A percentile compares a stretch with the other conserved stretches of the same genome.
Evolutionary conservation across 2,113 vertebrate species (phyloP).

Genomic region (Tretioscincus oriximinensis): DNA sequence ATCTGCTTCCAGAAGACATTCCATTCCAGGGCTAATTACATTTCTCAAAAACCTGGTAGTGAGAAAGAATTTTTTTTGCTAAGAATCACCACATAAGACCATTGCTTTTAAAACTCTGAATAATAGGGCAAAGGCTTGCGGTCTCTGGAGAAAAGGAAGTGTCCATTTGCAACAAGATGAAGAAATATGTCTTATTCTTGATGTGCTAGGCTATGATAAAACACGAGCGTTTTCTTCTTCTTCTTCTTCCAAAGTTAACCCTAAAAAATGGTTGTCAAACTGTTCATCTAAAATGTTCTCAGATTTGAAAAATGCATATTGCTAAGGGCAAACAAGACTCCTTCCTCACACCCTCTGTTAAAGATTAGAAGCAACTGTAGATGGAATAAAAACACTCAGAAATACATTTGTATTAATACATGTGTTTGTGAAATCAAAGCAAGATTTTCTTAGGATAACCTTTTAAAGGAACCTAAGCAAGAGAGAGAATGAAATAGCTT

Average conservation of each 20-base stretch:
- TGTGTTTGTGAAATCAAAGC: no score
- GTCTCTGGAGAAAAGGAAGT: not conserved
- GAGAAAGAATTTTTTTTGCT: not conserved
- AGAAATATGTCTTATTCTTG: not conserved
- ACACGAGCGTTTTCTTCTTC: not conserved
- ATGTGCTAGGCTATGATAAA: conserved; percentile 22
- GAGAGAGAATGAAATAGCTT: no score
- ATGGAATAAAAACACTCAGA: no score
- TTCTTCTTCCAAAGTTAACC: no score
- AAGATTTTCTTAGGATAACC: no score
- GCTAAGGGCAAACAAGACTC: not conserved
- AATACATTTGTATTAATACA: no score
- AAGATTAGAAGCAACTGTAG: not conserved
- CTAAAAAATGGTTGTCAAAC: not conserved
- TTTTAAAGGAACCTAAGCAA: no score
- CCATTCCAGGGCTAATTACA: not conserved
- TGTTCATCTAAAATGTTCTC: not conserved
- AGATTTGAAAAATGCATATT: fast-evolving
- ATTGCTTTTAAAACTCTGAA: not conserved
- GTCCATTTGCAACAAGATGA: not conserved
- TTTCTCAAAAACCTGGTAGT: not conserved
- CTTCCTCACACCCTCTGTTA: not conserved
- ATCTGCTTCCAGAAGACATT: not conserved
- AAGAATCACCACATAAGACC: not conserved
- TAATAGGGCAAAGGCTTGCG: not conserved